Percentiles rank a stretch among this genome's conserved stretches.
These are phyloP conservation scores for Andricus curvator DNA, from an alignment of 2,888 invertebrate genomes.

Conservation along the genomic window DNA sequence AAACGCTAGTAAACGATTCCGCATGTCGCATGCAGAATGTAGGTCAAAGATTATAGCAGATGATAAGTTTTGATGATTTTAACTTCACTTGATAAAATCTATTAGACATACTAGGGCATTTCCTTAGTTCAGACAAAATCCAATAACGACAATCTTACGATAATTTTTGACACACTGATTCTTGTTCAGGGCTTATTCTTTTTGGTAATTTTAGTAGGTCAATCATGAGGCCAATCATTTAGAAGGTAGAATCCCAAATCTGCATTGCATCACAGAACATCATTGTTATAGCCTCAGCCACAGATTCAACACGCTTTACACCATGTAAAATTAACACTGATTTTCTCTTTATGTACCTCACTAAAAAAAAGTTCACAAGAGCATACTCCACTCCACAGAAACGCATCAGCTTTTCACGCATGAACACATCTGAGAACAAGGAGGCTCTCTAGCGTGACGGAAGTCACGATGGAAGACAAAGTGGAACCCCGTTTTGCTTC, in stretches of 20 bases:
- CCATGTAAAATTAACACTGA: background rate
- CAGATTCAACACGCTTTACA: too few species aligned
- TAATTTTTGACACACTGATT: too few species aligned
- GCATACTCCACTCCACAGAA: background rate
- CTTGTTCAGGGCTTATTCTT: too few species aligned
- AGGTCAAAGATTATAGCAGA: background rate
- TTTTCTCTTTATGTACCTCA: background rate
- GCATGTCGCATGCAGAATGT: background rate
- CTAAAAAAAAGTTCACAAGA: background rate
- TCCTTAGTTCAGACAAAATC: too few species aligned
- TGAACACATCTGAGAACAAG: constrained; percentile 21
- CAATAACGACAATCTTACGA: too few species aligned
- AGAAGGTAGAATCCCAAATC: too few species aligned
- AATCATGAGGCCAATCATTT: too few species aligned
- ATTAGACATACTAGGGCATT: background rate
- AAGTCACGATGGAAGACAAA: constrained; percentile 22
- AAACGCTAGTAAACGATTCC: constrained; percentile 16
- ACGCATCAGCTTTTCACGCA: constrained; percentile 12
- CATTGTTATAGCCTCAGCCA: too few species aligned
- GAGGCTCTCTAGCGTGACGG: constrained; percentile 6
- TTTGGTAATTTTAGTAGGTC: too few species aligned
- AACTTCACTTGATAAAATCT: background rate
- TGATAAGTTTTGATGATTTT: constrained; percentile 1
- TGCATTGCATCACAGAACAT: too few species aligned
- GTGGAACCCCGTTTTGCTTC: background rate